These are phyloP conservation scores for Plumapathes pennacea DNA, from an alignment of 92 coral and sea anemone genomes.

Conservation along the genomic window DNA sequence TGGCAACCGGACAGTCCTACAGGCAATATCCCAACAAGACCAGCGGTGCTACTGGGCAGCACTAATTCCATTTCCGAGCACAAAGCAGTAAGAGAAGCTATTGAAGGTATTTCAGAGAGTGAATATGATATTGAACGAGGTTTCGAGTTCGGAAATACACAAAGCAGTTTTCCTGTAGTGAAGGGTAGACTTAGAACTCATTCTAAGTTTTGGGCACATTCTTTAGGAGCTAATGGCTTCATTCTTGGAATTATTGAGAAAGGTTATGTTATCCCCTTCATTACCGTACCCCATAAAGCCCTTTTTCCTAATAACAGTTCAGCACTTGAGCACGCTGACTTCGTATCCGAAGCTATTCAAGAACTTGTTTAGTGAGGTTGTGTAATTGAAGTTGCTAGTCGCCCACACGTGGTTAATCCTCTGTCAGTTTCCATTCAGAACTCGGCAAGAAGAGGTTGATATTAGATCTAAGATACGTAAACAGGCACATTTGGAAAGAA, in stretches of 20 bases:
- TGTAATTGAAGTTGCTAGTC: constrained; percentile 2
- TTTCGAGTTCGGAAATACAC: too few relatives aligned
- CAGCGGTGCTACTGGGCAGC: too few relatives aligned
- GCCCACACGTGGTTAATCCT: constrained; percentile 5
- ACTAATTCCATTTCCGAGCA: too few relatives aligned
- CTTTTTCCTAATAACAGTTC: neutral
- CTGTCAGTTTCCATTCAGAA: constrained; percentile 3
- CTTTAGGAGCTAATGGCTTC: constrained; percentile 5
- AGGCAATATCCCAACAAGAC: too few relatives aligned
- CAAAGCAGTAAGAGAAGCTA: too few relatives aligned
- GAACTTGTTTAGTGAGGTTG: constrained; percentile 7
- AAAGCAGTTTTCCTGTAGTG: neutral
- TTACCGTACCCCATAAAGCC: constrained; percentile 7
- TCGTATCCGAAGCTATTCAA: constrained; percentile 12
- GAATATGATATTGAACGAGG: too few relatives aligned
- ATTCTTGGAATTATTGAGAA: constrained; percentile 3
- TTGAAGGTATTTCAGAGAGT: too few relatives aligned
- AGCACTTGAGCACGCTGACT: constrained; percentile 10
- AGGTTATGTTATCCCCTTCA: constrained; percentile 6
- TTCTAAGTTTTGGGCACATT: neutral
- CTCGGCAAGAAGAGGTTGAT: constrained; percentile 22
- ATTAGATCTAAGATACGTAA: constrained; percentile 18
- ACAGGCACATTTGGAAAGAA: constrained; percentile 7
- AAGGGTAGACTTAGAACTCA: constrained; percentile 13
- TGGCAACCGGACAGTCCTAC: too few relatives aligned